Conservation (phyloP, 2,113 vertebrate species). For the Pelmatolapia mariae region DNA sequence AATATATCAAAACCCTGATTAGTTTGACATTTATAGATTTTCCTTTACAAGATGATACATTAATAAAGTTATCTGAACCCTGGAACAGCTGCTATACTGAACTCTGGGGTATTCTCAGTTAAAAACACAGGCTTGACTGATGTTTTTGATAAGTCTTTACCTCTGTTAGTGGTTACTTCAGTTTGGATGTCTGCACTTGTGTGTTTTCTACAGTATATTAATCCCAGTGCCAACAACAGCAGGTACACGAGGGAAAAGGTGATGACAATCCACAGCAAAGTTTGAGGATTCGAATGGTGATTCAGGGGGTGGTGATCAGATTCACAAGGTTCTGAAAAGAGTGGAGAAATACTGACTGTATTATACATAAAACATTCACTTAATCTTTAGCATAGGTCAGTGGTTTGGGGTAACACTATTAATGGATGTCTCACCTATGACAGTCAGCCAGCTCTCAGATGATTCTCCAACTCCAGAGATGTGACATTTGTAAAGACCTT, state of each 20-base stretch:
- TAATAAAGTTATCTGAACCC: neutral
- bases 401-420: neutral
- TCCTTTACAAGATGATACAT: neutral
- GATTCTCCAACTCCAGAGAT: neutral
- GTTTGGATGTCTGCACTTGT: neutral
- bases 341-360: rapidly evolving
- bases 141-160: neutral
- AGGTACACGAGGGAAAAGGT: neutral
- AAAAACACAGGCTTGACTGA: neutral
- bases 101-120: neutral
- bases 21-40: rapidly evolving
- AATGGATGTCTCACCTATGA: neutral
- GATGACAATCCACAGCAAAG: rapidly evolving
- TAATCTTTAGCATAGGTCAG: rapidly evolving
- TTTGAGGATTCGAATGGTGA: neutral
- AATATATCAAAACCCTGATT: neutral
- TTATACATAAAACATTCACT: neutral
- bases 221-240: neutral
- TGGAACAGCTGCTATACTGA: neutral
- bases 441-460: neutral
- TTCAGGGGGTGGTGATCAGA: neutral
- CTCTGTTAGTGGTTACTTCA: neutral
- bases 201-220: neutral
- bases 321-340: neutral
- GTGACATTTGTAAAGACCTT: conserved; percentile 19